phyloP scores from a whole-genome alignment of 2,113 vertebrate genomes.

The Tamias sibiricus region DNA sequence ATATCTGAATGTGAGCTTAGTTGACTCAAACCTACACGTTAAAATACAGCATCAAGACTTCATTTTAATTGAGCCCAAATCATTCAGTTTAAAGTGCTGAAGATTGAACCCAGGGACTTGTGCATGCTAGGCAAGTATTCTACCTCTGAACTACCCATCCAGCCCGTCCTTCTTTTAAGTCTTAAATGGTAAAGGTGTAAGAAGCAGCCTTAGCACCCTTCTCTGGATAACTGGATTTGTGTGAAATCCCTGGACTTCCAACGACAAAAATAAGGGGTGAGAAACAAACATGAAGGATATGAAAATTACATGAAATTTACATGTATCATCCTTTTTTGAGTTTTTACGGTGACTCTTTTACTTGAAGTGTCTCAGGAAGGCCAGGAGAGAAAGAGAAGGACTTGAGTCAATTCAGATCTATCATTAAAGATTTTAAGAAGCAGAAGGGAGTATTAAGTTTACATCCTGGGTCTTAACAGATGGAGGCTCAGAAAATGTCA shows the following conservation, averaged over 20 bases:
- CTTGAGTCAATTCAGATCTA: not conserved
- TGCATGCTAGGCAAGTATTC: not conserved
- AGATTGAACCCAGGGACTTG: not conserved
- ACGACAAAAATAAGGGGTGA: not conserved
- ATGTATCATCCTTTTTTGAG: not conserved
- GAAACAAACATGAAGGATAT: not conserved
- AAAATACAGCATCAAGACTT: not conserved
- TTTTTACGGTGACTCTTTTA: not conserved
- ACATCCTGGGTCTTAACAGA: not conserved
- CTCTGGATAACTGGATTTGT: not conserved
- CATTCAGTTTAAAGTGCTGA: not conserved
- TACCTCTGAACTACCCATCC: not conserved
- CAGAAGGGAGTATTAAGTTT: not conserved
- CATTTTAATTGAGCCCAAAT: not conserved
- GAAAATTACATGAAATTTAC: not conserved
- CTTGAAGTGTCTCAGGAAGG: not conserved
- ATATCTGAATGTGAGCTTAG: not conserved
- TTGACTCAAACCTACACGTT: not conserved
- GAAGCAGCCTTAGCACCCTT: not conserved
- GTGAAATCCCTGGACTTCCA: not conserved
- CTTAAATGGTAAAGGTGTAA: not conserved
- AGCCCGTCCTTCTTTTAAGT: not conserved
- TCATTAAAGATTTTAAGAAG: not conserved
- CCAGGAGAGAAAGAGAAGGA: not conserved
- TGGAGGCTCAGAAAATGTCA: constrained; percentile 25